phyloP scores from a whole-genome alignment of 2,113 vertebrate genomes.

The Archocentrus centrarchus region DNA sequence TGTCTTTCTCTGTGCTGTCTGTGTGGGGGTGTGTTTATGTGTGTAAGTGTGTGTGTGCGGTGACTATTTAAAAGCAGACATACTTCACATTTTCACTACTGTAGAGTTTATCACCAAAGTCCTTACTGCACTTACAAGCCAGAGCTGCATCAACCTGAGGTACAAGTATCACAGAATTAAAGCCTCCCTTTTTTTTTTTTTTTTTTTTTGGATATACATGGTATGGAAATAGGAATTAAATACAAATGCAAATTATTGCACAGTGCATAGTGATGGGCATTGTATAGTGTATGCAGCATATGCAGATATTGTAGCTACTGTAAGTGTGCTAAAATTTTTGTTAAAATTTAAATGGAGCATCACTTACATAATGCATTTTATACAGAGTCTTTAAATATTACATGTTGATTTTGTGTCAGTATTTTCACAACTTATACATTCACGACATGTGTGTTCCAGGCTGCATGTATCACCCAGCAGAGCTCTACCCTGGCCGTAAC shows the following conservation, averaged over 20 bases:
- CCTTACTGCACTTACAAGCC: background rate
- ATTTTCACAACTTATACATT: background rate
- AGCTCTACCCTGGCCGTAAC: constrained; percentile 89
- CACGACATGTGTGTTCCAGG: constrained; percentile 71
- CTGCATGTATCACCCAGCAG: constrained; percentile 93
- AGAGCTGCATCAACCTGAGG: background rate
- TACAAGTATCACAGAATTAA: background rate
- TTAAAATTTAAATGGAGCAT: background rate
- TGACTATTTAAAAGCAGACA: constrained; percentile 16
- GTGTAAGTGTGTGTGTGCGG: background rate
- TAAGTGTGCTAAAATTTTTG: background rate
- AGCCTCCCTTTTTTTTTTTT: background rate
- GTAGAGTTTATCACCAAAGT: background rate
- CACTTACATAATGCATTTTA: background rate
- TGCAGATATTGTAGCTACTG: background rate
- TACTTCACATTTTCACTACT: background rate
- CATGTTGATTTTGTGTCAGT: background rate
- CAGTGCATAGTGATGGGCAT: background rate
- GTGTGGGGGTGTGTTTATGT: background rate
- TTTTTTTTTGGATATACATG: background rate
- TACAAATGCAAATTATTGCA: background rate
- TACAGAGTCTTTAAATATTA: background rate
- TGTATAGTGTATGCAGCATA: background rate
- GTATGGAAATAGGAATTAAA: background rate
- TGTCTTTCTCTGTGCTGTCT: background rate